Base-by-base conservation (phyloP, 2,888 invertebrate genomes). In the Catocala nupta region DNA sequence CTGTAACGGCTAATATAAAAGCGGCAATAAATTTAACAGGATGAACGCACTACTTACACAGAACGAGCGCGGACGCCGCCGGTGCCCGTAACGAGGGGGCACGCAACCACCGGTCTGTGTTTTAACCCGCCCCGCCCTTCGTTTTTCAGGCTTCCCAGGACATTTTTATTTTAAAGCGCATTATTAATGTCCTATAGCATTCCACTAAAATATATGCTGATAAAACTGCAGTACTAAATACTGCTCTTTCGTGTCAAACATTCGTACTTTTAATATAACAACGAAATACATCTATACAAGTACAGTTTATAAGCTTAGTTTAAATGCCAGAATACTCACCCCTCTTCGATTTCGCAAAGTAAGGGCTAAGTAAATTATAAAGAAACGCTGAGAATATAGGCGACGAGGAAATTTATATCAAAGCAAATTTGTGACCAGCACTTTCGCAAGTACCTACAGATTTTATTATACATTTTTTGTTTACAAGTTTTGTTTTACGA, bases 1-100 rank as follows among this genome's bases (percentile, higher is more conserved):
- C 91, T 86, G 91, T 92, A 92, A 91, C 91, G 92, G 91, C 90
- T 91, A 92, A 93, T 93, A 93, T 93, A 93, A 93, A 93, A 93
- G 93, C 92, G 90, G 90, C 92, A 92, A 93, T 94, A 94, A 94
- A 94, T 94, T 94, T 91, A 91, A 91, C 92, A 92, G 93, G 93
- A 94, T 94, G 92, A 93, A 93, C 93, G 91, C 92, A 93, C 93
- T 93, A 93, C 92, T 93, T 93, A 92, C 90, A 91, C 85, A 88
- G 90, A 88, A 88, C 86, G 90, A 88, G 90, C 89, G 88, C 87
- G 89, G 86, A 86, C 86, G 88, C 81, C 76, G 78, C 87, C 85
- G 86, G 86, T 87, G 88, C 81, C 87, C 88, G 87, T 90, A 90
- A 89, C 90, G 90, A 91, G 91, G 90, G 87, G 87, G 86, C 86